These are phyloP conservation scores for Hystrix brachyura DNA, from an alignment of 2,113 vertebrate species.

Conservation along the genomic window DNA sequence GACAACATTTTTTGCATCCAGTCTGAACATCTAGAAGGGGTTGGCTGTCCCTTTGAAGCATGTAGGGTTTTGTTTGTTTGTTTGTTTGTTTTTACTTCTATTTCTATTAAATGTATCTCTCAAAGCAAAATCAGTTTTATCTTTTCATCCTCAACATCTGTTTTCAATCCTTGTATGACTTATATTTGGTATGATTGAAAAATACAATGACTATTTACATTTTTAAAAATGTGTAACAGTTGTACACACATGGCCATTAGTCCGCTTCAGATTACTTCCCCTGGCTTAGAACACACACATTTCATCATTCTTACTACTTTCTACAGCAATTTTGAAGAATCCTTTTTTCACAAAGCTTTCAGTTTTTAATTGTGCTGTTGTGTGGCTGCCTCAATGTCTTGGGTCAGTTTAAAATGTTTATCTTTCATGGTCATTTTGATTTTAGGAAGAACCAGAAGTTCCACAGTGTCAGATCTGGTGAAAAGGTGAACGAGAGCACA, in stretches of 20 bases:
- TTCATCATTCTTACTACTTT: not conserved
- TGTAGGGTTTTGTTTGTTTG: too few species aligned
- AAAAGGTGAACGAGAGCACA: not conserved
- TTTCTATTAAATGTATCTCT: not conserved
- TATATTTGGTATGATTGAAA: not conserved
- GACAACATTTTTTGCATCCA: not conserved
- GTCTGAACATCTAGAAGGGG: not conserved
- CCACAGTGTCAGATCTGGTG: not conserved
- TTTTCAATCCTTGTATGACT: not conserved
- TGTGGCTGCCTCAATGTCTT: not conserved
- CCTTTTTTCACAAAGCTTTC: not conserved
- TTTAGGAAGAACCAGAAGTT: not conserved
- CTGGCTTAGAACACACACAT: not conserved
- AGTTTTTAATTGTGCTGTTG: not conserved
- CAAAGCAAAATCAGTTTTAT: not conserved
- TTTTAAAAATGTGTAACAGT: not conserved
- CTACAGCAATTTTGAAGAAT: not conserved
- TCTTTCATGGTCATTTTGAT: not conserved
- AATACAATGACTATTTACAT: not conserved
- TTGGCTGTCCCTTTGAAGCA: not conserved
- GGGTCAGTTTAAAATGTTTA: not conserved
- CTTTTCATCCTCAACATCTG: not conserved
- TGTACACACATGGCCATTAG: not conserved
- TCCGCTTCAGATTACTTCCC: not conserved
- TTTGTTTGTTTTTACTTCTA: not conserved